A percentile compares a stretch with the other conserved stretches of the same genome.
Conservation (phyloP, 2,797 vertebrate genomes). For the Melanotaenia pygmaea region DNA sequence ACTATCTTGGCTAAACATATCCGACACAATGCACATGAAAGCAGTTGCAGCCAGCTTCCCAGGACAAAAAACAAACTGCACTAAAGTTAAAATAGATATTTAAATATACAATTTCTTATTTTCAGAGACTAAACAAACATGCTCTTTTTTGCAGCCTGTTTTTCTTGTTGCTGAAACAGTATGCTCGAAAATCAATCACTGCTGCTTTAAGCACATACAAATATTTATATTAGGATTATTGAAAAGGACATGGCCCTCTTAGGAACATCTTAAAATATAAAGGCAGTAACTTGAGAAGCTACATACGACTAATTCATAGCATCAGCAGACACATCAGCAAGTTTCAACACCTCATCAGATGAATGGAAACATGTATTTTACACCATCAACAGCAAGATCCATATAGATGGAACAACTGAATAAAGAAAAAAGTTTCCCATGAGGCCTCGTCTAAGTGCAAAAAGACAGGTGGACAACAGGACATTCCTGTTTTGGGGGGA, state of each 20-base stretch:
- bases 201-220: slow-evolving; percentile 1
- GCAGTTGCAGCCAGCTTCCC: slow-evolving; percentile 43
- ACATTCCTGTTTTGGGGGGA: background rate
- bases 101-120: slow-evolving; percentile 32
- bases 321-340: slow-evolving; percentile 39
- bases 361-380: slow-evolving; percentile 38
- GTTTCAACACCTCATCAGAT: slow-evolving; percentile 42
- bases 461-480: slow-evolving; percentile 2
- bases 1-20: slow-evolving; percentile 47
- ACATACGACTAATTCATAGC: slow-evolving; percentile 21
- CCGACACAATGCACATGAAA: slow-evolving; percentile 62
- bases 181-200: background rate
- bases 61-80: slow-evolving; percentile 42
- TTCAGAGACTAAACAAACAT: slow-evolving; percentile 52
- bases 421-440: slow-evolving; percentile 14
- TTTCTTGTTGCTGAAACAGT: slow-evolving; percentile 34
- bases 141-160: background rate
- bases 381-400: slow-evolving; percentile 21
- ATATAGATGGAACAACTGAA: slow-evolving; percentile 16
- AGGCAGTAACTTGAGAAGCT: slow-evolving; percentile 21
- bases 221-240: slow-evolving; percentile 18
- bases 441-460: background rate
- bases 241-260: background rate
- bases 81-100: slow-evolving; percentile 34
- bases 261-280: background rate